Percentiles rank a stretch among this genome's conserved stretches.
phyloP scores from a whole-genome alignment of 2,113 vertebrate genomes.

The Xiphias gladius region DNA sequence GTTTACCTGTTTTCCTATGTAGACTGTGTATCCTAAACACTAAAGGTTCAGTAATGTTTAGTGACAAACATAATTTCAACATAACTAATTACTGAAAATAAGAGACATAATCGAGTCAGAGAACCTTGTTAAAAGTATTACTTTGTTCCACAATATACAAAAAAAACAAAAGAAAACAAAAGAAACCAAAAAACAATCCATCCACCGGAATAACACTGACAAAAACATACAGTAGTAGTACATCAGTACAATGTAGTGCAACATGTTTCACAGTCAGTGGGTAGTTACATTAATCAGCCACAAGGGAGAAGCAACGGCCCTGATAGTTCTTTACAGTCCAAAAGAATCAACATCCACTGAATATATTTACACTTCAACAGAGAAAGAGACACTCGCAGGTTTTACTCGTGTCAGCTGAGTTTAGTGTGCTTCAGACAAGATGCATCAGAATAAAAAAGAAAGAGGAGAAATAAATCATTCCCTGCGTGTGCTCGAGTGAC shows the following conservation, averaged over 20 bases:
- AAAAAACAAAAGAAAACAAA: constrained; percentile 49
- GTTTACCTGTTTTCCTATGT: too few species aligned
- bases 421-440: constrained; percentile 23
- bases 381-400: background rate
- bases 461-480: background rate
- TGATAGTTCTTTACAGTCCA: constrained; percentile 33
- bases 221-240: constrained; percentile 50
- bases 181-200: constrained; percentile 18
- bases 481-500: constrained; percentile 1
- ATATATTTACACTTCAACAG: constrained; percentile 51
- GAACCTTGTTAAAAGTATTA: constrained; percentile 63
- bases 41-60: background rate
- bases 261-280: constrained; percentile 64
- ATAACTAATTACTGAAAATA: background rate
- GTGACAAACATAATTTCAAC: too few species aligned
- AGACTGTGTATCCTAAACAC: background rate
- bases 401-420: background rate
- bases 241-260: constrained; percentile 66
- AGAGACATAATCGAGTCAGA: constrained; percentile 23
- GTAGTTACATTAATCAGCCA: constrained; percentile 51
- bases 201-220: constrained; percentile 43
- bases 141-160: constrained; percentile 60
- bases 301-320: constrained; percentile 33
- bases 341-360: constrained; percentile 36
- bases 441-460: background rate